These are phyloP conservation scores for Meriones psammophilus DNA, from an alignment of 2,797 vertebrate species.

Conservation along the genomic window DNA sequence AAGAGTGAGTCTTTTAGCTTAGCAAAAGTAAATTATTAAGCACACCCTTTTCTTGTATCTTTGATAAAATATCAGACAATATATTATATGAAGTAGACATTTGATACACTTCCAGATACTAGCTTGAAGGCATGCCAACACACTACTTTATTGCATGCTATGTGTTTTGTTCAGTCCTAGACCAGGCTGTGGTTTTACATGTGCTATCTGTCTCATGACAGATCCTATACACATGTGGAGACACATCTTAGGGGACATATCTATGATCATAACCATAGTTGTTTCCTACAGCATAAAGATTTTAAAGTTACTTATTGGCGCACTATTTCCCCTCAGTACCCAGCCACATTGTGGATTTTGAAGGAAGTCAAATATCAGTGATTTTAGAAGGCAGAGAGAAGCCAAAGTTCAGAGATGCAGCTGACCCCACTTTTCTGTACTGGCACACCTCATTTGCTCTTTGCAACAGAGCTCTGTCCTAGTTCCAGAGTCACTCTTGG, in stretches of 20 bases:
- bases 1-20: conserved; percentile 2
- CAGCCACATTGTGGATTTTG: conserved; percentile 5
- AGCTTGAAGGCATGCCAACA: background rate
- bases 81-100: background rate
- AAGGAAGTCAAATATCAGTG: conserved; percentile 43
- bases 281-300: background rate
- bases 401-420: background rate
- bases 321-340: background rate
- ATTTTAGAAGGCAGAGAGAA: conserved; percentile 44
- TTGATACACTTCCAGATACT: background rate
- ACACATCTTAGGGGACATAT: background rate
- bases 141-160: background rate
- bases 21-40: conserved; percentile 31
- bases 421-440: conserved; percentile 32
- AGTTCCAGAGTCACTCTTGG: conserved; percentile 32
- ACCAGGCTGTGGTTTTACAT: background rate
- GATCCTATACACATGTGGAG: background rate
- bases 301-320: conserved; percentile 14
- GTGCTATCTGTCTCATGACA: background rate
- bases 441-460: conserved; percentile 28
- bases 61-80: background rate
- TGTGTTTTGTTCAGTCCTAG: background rate
- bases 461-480: conserved; percentile 33
- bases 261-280: background rate
- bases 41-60: background rate